Conservation (phyloP, 2,797 vertebrate species). For the Stomatorhinus walkeri region DNA sequence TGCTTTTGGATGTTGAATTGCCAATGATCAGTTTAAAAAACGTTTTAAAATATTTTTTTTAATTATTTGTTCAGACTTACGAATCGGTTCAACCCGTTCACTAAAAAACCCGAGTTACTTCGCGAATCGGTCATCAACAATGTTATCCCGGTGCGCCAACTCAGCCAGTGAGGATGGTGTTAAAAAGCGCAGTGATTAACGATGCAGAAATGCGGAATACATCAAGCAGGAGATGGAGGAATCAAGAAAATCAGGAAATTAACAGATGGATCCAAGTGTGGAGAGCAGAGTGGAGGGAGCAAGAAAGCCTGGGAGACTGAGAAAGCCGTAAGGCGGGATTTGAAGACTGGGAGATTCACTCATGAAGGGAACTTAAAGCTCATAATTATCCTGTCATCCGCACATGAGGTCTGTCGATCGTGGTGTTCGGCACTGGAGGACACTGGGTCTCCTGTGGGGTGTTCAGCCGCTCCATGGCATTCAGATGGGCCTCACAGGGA, state of each 20-base stretch:
- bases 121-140: no score
- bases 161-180: not conserved
- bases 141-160: not conserved
- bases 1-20: no score
- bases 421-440: not conserved
- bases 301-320: not conserved
- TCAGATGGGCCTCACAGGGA: not conserved
- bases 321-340: not conserved
- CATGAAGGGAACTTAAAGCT: not conserved
- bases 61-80: no score
- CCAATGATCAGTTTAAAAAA: no score
- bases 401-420: not conserved
- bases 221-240: not conserved
- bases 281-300: not conserved
- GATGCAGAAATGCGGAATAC: not conserved
- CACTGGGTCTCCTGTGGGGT: not conserved
- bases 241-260: not conserved
- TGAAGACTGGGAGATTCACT: not conserved
- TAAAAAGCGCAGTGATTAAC: not conserved
- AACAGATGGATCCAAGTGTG: not conserved
- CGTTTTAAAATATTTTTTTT: no score
- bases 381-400: not conserved
- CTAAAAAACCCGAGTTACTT: no score
- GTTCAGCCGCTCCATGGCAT: not conserved
- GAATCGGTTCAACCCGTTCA: no score